phyloP scores from a whole-genome alignment of 1,140 invertebrate species.

The Psix sp. region DNA sequence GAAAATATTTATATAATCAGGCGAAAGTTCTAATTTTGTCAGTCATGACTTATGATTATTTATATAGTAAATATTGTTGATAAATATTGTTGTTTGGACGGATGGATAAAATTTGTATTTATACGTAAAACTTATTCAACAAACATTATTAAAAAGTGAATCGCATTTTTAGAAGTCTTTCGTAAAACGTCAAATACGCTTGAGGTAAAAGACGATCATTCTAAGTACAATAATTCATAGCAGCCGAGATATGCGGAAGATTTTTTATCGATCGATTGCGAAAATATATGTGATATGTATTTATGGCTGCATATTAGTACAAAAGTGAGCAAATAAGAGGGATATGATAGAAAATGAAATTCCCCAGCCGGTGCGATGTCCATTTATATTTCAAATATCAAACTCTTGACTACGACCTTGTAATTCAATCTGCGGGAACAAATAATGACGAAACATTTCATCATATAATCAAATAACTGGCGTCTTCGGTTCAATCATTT shows the following conservation, averaged over 20 bases:
- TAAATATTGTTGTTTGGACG: too few species aligned
- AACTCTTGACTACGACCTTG: slow-evolving; percentile 18
- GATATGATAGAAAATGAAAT: slow-evolving; percentile 64
- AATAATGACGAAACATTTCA: slow-evolving; percentile 38
- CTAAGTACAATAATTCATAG: too few species aligned
- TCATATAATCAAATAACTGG: slow-evolving; percentile 39
- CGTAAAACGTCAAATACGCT: too few species aligned
- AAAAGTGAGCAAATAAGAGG: slow-evolving; percentile 57
- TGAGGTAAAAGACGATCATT: too few species aligned
- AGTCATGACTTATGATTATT: too few species aligned
- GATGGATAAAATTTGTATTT: too few species aligned
- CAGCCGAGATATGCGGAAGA: slow-evolving; percentile 33
- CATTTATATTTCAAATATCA: slow-evolving; percentile 43
- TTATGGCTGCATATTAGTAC: slow-evolving; percentile 41
- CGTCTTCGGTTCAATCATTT: slow-evolving; percentile 13
- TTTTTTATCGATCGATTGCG: slow-evolving; percentile 39
- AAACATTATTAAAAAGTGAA: too few species aligned
- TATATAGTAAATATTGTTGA: too few species aligned
- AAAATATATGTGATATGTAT: slow-evolving; percentile 44
- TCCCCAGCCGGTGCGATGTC: slow-evolving; percentile 43
- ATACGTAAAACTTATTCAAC: too few species aligned
- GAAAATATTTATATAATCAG: too few species aligned
- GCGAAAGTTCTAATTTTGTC: too few species aligned
- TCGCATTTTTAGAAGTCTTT: too few species aligned
- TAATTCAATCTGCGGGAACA: slow-evolving; percentile 38